Evolutionary conservation across 1,140 invertebrate genomes (phyloP), one percentile per base, ranked within the genome.

Genomic region (Hycleus cichorii): DNA sequence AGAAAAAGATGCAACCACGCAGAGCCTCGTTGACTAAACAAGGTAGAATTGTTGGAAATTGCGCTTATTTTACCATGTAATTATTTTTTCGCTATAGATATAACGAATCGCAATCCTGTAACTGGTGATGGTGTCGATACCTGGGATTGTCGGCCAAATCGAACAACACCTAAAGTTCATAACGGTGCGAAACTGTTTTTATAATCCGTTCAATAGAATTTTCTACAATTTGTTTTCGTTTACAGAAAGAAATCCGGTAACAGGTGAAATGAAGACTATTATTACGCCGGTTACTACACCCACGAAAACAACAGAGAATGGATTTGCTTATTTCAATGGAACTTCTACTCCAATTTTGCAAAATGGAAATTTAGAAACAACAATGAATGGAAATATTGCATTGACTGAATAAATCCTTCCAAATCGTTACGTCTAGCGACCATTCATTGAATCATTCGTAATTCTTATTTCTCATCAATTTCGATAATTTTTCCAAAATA

Each of bases 51-150:
- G 7, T 48, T 8, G 24, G 39, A 39, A 55, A 47, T 10, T 11
- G 2, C 45, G 4, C 10, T 18, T 4, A 51, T 7, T 42, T 2
- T 11, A 51, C 39, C 0, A 32, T 12, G 24, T 8, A 9, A 56
- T 54, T 18, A 50, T 32, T 24, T 50, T 27, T 59, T 63, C 10
- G 24, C 65, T 68, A 26, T 47, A 73, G 71, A 73, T 66, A 66
- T 71, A 10, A 69, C 58, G 39, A 66, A 68, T 46, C 78, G 78
- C 66, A 81, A 80, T 69, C 78, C 78, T 54, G 80, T 81, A 57
- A 81, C 80, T 66, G 80, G 80, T 66, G 75, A 80, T 64, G 80
- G 79, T 66, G 74, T 81, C 65, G 71, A 73, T 27, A 69, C 71
- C 27, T 72, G 65, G 66, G 71, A 74, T 49, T 47, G 55, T 38